phyloP scores from a whole-genome alignment of 2,888 invertebrate species.

The Leptothorax acervorum region DNA sequence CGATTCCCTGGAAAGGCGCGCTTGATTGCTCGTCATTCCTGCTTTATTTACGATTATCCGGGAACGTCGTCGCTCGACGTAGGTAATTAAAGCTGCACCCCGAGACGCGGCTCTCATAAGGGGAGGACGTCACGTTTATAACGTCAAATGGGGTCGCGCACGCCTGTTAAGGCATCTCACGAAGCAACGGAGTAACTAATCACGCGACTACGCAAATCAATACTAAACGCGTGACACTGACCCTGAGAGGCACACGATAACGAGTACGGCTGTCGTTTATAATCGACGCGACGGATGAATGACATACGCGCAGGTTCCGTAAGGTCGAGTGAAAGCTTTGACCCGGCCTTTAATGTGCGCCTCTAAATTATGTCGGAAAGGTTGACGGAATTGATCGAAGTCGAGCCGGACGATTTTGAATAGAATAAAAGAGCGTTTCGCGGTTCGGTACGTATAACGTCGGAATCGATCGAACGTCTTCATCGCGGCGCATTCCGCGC shows the following conservation, averaged over 20 bases:
- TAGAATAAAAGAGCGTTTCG: slow-evolving; percentile 26
- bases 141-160: slow-evolving; percentile 11
- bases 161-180: neutral
- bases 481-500: slow-evolving; percentile 13
- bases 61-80: slow-evolving; percentile 30
- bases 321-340: slow-evolving; percentile 53
- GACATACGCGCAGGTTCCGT: neutral
- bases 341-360: slow-evolving; percentile 42
- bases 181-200: slow-evolving; percentile 14
- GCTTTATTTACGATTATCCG: slow-evolving; percentile 61
- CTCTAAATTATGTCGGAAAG: slow-evolving; percentile 16
- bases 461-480: slow-evolving; percentile 47
- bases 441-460: slow-evolving; percentile 1
- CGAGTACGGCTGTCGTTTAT: slow-evolving; percentile 11
- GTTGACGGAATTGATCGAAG: slow-evolving; percentile 1
- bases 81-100: slow-evolving; percentile 55
- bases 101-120: slow-evolving; percentile 1
- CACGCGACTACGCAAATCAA: slow-evolving; percentile 36
- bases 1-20: slow-evolving; percentile 40
- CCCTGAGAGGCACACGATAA: slow-evolving; percentile 31
- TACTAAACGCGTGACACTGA: slow-evolving; percentile 42
- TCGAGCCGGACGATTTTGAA: neutral
- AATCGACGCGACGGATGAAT: neutral
- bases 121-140: neutral
- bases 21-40: slow-evolving; percentile 53